A percentile compares a stretch with the other conserved stretches of the same genome.
Conservation (phyloP, 2,113 vertebrate species). For the Tauraco erythrolophus region DNA sequence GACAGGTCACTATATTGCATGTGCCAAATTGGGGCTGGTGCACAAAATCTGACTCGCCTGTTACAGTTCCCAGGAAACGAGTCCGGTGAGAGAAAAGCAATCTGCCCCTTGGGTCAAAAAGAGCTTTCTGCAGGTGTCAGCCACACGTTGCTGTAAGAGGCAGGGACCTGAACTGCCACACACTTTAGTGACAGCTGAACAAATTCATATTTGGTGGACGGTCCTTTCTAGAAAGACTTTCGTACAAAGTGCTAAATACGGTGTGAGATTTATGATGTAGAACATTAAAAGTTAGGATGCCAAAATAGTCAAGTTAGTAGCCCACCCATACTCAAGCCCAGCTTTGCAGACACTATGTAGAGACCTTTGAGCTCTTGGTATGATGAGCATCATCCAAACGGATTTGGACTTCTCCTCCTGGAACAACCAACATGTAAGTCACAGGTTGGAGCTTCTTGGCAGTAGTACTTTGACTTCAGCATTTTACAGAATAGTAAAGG, state of each 20-base stretch:
- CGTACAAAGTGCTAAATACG: background rate
- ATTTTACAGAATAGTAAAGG: background rate
- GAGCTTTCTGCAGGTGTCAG: background rate
- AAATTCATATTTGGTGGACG: background rate
- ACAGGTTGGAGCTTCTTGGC: background rate
- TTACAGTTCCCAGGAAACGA: background rate
- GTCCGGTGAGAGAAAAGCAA: background rate
- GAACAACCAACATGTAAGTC: background rate
- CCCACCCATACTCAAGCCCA: background rate
- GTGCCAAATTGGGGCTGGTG: accelerated
- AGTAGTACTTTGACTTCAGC: background rate
- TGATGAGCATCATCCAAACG: background rate
- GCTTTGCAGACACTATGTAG: background rate
- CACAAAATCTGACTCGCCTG: background rate
- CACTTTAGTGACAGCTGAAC: background rate
- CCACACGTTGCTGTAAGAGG: background rate
- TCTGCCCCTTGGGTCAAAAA: background rate
- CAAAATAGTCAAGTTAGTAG: background rate
- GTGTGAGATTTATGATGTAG: background rate
- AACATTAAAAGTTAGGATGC: background rate
- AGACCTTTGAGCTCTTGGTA: background rate
- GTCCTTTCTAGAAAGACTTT: background rate
- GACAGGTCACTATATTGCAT: background rate
- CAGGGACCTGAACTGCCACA: background rate
- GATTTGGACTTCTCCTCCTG: background rate